Evolutionary conservation across 1,140 invertebrate genomes (phyloP), one percentile per base, ranked within the genome.

Genomic region (Orchestia grillus): DNA sequence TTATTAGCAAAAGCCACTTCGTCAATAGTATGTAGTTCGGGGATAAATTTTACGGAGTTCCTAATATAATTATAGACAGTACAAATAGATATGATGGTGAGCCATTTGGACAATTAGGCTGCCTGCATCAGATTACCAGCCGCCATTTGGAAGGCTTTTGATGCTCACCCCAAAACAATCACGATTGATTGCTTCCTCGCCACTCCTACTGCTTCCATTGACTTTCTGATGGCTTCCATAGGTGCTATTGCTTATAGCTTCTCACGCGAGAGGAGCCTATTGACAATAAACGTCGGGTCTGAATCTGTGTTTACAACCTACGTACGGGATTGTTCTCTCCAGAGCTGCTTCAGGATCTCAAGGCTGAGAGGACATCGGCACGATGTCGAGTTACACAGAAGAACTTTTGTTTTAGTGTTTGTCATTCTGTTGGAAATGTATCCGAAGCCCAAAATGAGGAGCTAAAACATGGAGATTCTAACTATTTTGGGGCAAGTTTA

Each of bases 51-150:
- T 36, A 77, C 62, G 11, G 62, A 8, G 11, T 19, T 53, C 6
- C 47, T 53, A 19, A 77, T 3, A 28, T 77, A 77, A 42, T 91
- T 36, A 91, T 91, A 44, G 88, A 91, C 44, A 41, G 28, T 43
- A 28, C 41, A 42, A 36, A 91, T 91, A 11, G 44, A 91, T 42
- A 43, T 43, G 41, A 91, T 43, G 41, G 88, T 91, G 44, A 43
- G 11, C 44, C 88, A 91, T 91, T 91, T 91, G 88, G 4, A 44
- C 88, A 91, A 91, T 91, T 91, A 91, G 19, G 88, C 41, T 42
- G 41, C 19, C 88, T 42, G 44, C 41, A 91, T 91, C 88, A 91
- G 88, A 91, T 91, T 91, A 91, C 88, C 88, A 91, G 44, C 28
- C 41, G 19, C 88, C 88, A 91, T 91, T 91, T 23, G 28, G 36